Evolutionary conservation across 2,797 vertebrate species (phyloP).

Genomic region (Octomys mimax): DNA sequence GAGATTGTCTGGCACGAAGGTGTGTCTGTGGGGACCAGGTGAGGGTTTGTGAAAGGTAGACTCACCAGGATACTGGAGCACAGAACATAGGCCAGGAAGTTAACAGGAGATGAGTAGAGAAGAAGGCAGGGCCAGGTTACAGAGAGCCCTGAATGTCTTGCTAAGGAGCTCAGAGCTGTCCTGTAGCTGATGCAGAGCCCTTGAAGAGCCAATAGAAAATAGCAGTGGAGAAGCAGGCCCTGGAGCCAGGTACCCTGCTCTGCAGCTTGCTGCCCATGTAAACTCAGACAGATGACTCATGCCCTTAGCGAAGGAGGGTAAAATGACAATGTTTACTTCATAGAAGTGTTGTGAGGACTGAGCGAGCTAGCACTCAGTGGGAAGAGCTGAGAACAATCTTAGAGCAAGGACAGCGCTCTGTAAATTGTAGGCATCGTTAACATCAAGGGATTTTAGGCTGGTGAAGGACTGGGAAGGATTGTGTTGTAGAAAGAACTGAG

Average conservation of each 20-base stretch:
- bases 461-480: neutral
- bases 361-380: neutral
- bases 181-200: neutral
- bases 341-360: neutral
- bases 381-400: neutral
- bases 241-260: neutral
- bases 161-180: neutral
- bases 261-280: neutral
- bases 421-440: neutral
- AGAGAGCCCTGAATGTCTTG: neutral
- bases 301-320: neutral
- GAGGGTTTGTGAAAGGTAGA: neutral
- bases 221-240: neutral
- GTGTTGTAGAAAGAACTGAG: conserved; percentile 23
- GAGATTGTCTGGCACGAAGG: neutral
- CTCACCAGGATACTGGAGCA: neutral
- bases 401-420: neutral
- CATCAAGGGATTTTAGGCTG: conserved; percentile 2
- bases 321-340: conserved; percentile 11
- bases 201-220: neutral
- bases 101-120: neutral
- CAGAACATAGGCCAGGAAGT: neutral
- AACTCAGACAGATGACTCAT: neutral
- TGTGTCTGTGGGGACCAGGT: fast-evolving
- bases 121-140: neutral